Evolutionary conservation across 2,797 vertebrate species (phyloP), one percentile per base, ranked within the genome.

Genomic region (Erithacus rubecula): DNA sequence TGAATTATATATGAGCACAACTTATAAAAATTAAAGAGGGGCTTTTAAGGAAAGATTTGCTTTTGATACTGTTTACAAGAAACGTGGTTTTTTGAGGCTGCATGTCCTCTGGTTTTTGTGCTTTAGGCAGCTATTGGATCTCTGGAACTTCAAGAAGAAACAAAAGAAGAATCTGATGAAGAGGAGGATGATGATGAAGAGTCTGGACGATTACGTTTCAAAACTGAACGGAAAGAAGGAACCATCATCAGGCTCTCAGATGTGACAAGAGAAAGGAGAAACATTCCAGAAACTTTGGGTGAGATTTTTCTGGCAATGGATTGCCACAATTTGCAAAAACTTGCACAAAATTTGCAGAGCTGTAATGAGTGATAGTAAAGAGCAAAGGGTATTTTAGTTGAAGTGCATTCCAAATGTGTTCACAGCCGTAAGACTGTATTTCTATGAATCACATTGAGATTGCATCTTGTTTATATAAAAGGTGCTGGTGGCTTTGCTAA

Each of bases 251-350:
- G 99, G 39, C 97, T 99, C 59, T 99, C 98, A 14, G 99, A 99
- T 85, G 98, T 98, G 51, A 98, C 98, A 65, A 98, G 97, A 95
- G 99, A 99, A 96, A 98, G 99, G 85, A 98, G 99, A 94, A 99
- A 99, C 97, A 99, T 99, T 97, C 99, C 99, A 27, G 99, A 99
- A 98, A 99, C 99, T 36, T 97, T 99, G 68, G 99, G 99, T 99
- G 97, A 97, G 94, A 41, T 75, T 93, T 93, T 87, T 84, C 58
- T 80, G 32, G 30, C 82, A 55, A 0, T 74, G n/a, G 11, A 41
- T 19, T 69, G 2, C 55, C n/a, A n/a, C n/a, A n/a, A n/a, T n/a
- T n/a, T n/a, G n/a, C n/a, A n/a, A n/a, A n/a, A n/a, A n/a, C n/a
- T n/a, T n/a, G n/a, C n/a, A n/a, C n/a, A n/a, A n/a, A n/a, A n/a